These are phyloP conservation scores for Anhinga anhinga DNA, from an alignment of 2,113 vertebrate genomes.

Conservation along the genomic window DNA sequence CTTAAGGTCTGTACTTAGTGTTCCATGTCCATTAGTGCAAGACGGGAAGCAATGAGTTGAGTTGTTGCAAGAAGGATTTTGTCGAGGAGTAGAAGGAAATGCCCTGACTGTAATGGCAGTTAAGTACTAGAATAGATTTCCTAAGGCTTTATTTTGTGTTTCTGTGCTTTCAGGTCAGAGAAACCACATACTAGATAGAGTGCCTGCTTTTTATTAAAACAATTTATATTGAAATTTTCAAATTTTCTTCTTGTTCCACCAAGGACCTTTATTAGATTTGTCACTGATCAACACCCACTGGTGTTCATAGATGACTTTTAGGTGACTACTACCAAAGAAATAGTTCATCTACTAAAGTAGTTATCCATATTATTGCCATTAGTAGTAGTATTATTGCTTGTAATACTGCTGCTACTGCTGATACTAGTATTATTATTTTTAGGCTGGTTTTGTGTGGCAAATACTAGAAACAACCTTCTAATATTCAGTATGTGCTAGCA, in stretches of 20 bases:
- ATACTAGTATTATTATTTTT: background rate
- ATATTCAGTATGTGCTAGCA: background rate
- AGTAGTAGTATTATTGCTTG: background rate
- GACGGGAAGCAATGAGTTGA: background rate
- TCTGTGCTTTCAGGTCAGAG: background rate
- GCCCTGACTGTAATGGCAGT: background rate
- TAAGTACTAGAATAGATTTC: background rate
- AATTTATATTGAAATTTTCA: background rate
- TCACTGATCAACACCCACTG: background rate
- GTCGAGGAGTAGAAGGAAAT: background rate
- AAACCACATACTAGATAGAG: background rate
- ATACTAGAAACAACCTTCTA: background rate
- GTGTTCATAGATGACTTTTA: background rate
- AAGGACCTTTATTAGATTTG: background rate
- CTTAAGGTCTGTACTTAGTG: background rate
- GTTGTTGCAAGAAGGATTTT: background rate
- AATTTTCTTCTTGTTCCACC: background rate
- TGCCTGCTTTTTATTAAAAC: background rate
- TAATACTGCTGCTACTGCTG: background rate
- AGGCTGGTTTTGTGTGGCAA: background rate
- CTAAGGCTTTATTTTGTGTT: background rate
- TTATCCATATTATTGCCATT: background rate
- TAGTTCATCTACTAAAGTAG: background rate
- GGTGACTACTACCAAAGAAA: background rate
- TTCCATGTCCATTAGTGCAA: background rate